Percentiles rank a stretch among this genome's conserved stretches.
Evolutionary conservation across 2,113 vertebrate species (phyloP).

Genomic region (Naja naja): DNA sequence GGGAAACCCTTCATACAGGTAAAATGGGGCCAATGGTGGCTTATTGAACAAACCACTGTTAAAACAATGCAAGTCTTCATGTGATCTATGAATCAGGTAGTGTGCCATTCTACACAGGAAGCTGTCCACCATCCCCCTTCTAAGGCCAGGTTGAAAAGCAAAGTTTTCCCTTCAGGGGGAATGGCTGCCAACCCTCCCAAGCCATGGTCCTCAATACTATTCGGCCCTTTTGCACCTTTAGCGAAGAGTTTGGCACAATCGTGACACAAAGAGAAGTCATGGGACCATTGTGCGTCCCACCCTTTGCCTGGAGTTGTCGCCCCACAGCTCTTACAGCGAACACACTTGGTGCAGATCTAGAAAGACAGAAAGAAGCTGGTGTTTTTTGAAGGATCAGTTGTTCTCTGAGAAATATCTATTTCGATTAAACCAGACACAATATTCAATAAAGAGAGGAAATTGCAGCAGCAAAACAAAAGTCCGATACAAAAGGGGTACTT

Average conservation of each 20-base stretch:
- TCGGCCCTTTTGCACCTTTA: constrained; percentile 78
- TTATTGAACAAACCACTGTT: background rate
- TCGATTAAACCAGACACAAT: background rate
- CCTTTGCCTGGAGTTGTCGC: constrained; percentile 96
- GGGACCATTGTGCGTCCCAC: constrained; percentile 98
- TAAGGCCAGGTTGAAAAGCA: background rate
- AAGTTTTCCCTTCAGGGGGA: background rate
- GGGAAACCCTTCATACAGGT: background rate
- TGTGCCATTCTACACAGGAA: background rate
- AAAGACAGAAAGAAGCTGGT: constrained; percentile 21
- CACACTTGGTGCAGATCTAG: constrained; percentile 96
- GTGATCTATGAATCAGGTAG: background rate
- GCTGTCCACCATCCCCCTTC: no score
- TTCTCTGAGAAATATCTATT: background rate
- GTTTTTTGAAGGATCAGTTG: background rate
- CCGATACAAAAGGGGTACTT: background rate
- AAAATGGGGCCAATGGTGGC: background rate
- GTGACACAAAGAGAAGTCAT: constrained; percentile 97
- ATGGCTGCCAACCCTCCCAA: background rate
- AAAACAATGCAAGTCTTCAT: background rate
- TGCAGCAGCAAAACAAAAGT: background rate
- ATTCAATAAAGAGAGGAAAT: no score
- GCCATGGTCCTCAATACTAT: no score
- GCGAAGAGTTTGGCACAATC: constrained; percentile 98
- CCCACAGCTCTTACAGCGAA: constrained; percentile 95